These are phyloP conservation scores for Lucilia sericata DNA, from an alignment of 1,140 invertebrate species.

Conservation along the genomic window DNA sequence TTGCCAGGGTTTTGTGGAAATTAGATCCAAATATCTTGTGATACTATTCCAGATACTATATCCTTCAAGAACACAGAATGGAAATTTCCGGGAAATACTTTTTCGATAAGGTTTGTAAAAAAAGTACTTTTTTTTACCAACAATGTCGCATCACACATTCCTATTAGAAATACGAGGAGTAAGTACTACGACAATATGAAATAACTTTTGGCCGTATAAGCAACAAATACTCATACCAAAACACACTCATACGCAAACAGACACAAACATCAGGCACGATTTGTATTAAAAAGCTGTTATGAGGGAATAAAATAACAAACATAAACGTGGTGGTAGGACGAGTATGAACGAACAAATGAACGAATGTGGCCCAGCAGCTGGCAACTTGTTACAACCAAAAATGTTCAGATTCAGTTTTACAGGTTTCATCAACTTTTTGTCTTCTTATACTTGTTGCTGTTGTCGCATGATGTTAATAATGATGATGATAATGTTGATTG, in stretches of 20 bases:
- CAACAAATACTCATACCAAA: not conserved
- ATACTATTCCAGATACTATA: no score
- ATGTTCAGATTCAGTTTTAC: constrained; percentile 38
- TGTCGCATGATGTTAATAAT: not conserved
- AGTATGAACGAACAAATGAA: not conserved
- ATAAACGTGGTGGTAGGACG: not conserved
- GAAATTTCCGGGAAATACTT: no score
- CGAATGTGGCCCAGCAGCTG: constrained; percentile 17
- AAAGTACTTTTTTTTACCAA: no score
- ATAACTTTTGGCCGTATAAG: constrained; percentile 31
- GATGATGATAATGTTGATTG: not conserved
- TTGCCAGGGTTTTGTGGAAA: no score
- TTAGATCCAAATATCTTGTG: no score
- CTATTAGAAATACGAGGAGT: no score
- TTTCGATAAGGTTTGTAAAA: no score
- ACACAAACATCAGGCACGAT: not conserved
- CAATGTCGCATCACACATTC: no score
- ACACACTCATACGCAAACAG: not conserved
- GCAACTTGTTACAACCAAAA: constrained; percentile 42
- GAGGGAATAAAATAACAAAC: not conserved
- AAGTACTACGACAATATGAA: constrained; percentile 39
- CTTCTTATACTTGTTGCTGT: constrained; percentile 30
- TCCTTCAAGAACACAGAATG: no score
- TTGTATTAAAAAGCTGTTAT: constrained; percentile 18
- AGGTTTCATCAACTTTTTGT: constrained; percentile 34